Conservation (phyloP, 2,888 invertebrate genomes). For the Ptilodon capucinus region DNA sequence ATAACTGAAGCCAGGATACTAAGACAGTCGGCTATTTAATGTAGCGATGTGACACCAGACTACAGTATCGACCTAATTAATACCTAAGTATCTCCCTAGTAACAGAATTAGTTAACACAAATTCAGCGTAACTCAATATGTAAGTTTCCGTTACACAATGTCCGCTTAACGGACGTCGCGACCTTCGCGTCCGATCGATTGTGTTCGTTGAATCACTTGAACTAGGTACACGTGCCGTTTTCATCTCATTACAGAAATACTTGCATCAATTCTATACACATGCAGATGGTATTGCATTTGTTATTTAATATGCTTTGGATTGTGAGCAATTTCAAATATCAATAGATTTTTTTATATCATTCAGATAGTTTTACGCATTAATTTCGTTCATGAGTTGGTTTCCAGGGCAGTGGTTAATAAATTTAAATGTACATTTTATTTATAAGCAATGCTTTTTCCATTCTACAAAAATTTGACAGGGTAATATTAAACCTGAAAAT, state of each 20-base stretch:
- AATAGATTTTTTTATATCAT: not conserved
- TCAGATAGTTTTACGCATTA: not conserved
- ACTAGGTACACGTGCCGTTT: not conserved
- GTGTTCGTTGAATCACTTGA: not conserved
- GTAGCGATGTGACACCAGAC: too few species aligned
- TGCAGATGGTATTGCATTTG: not conserved
- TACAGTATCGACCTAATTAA: too few species aligned
- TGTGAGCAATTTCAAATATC: not conserved
- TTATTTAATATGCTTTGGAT: not conserved
- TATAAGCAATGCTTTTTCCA: too few species aligned
- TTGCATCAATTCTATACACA: not conserved
- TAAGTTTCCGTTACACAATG: not conserved
- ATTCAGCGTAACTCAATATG: not conserved
- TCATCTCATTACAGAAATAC: not conserved
- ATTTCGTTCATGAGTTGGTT: too few species aligned
- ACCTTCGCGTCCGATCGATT: not conserved
- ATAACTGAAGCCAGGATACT: too few species aligned
- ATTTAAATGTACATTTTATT: too few species aligned
- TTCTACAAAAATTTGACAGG: too few species aligned
- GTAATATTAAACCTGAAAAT: too few species aligned
- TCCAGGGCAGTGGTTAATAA: too few species aligned
- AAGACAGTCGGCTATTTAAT: too few species aligned
- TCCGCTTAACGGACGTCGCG: not conserved
- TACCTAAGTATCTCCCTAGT: not conserved
- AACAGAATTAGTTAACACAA: not conserved